These are phyloP conservation scores for Heliothis virescens DNA, from an alignment of 1,140 invertebrate species.

Conservation along the genomic window DNA sequence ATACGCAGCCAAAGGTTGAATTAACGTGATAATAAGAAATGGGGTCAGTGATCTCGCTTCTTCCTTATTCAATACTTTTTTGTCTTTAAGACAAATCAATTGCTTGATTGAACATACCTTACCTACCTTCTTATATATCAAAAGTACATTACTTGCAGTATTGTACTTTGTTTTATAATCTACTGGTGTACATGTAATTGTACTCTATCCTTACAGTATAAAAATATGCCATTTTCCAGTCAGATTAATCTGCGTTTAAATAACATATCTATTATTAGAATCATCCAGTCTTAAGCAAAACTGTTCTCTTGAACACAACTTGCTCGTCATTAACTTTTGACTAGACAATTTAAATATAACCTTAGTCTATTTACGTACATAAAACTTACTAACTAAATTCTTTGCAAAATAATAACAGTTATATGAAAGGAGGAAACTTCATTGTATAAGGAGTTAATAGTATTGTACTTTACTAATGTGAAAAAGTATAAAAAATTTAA, in stretches of 20 bases:
- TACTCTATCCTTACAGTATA: neutral
- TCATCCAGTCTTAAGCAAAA: conserved; percentile 62
- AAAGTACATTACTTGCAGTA: neutral
- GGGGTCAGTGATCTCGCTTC: neutral
- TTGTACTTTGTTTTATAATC: conserved; percentile 19
- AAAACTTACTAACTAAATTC: conserved; percentile 27
- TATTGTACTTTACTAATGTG: neutral
- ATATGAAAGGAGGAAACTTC: conserved; percentile 23
- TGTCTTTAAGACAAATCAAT: neutral
- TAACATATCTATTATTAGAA: conserved; percentile 31
- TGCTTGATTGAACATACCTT: neutral
- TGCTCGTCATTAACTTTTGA: conserved; percentile 64
- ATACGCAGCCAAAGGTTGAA: neutral
- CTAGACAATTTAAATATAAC: conserved; percentile 60
- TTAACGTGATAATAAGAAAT: neutral
- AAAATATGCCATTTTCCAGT: conserved; percentile 8
- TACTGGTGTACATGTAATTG: conserved; percentile 4
- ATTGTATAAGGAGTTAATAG: neutral
- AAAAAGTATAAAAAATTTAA: conserved; percentile 14
- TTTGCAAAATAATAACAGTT: conserved; percentile 26
- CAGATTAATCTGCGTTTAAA: neutral
- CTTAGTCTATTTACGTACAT: conserved; percentile 22
- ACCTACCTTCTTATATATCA: neutral
- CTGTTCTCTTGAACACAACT: conserved; percentile 47
- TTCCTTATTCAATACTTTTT: neutral